Conservation (phyloP, 2,113 vertebrate genomes). For the Limanda limanda region DNA sequence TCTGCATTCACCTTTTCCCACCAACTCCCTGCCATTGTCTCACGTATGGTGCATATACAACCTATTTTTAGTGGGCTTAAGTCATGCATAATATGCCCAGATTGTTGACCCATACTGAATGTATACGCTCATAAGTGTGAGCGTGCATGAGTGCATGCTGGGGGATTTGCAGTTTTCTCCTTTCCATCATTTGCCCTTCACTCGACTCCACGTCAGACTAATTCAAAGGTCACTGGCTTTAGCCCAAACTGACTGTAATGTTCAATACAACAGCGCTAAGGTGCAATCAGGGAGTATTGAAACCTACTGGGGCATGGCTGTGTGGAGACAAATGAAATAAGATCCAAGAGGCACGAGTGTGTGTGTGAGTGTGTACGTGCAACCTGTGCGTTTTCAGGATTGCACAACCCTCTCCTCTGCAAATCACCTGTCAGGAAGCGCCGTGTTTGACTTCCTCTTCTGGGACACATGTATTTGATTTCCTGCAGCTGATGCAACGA, state of each 20-base stretch:
- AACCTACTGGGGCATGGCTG: constrained; percentile 26
- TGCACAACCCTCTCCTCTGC: neutral
- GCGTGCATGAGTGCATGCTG: neutral
- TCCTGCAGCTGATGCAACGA: constrained; percentile 35
- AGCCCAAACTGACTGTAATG: constrained; percentile 41
- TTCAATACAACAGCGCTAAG: constrained; percentile 41
- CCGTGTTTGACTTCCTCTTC: constrained; percentile 35
- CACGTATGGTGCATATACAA: constrained; percentile 5
- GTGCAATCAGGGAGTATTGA: constrained; percentile 37
- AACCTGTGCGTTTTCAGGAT: constrained; percentile 12
- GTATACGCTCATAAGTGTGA: neutral
- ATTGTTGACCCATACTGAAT: constrained; percentile 4
- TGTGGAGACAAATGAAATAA: constrained; percentile 26
- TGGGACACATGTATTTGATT: constrained; percentile 45
- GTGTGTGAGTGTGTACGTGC: constrained; percentile 3
- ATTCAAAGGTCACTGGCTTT: constrained; percentile 64
- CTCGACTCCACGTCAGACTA: constrained; percentile 16
- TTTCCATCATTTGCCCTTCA: neutral
- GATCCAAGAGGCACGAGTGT: constrained; percentile 14
- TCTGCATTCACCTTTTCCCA: constrained; percentile 68
- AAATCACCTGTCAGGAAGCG: constrained; percentile 28
- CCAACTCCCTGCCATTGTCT: constrained; percentile 60
- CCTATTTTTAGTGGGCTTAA: constrained; percentile 14
- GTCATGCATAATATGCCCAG: neutral
- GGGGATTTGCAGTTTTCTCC: neutral